Evolutionary conservation across 2,113 vertebrate species (phyloP), one percentile per base, ranked within the genome.

Genomic region (Poecilia latipinna): DNA sequence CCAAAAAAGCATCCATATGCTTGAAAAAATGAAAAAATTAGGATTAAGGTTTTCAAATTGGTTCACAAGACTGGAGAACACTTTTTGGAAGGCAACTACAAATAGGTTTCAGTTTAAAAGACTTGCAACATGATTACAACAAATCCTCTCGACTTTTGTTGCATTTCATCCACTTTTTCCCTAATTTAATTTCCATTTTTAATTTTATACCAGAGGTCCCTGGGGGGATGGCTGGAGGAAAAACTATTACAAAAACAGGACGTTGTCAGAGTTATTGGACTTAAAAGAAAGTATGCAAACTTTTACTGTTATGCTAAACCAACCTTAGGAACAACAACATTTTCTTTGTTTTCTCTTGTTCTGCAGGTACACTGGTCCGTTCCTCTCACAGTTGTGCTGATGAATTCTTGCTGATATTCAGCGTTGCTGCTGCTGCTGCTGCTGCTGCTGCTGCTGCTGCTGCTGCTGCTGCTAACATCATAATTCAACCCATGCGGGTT

Each of bases 121-220:
- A 73, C 79, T 74, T 74, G 70, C 42, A 57, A 68, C 60, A 2
- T 29, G 48, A 57, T 80, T 61, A 32, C 54, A 61, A 76, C 68
- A 4, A 82, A 78, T 85, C 72, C 77, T 71, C 15, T 17, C 64
- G 68, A 48, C 31, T 31, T 65, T 37, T 28, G 70, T 68, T 72
- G 76, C 70, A 48, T 77, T 61, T 85, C 77, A 70, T 80, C 74
- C 70, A 48, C 57, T 12, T 57, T 42, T 68, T 44, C n/a, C 64
- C 32, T 75, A 65, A 74, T 54, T 65, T 80, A 51, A 35, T 29
- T 29, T 48, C 48, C 69, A 12, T 24, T 32, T 24, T 44, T 39
- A 2, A 60, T 19, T 77, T 31, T 68, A 13, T 0, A 15, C 29
- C 26, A 24, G 8, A 70, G 39, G 28, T 24, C 17, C 35, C 35